Percentiles rank a stretch among this genome's conserved stretches.
These are phyloP conservation scores for Eclectus roratus DNA, from an alignment of 2,113 vertebrate species.

Conservation along the genomic window DNA sequence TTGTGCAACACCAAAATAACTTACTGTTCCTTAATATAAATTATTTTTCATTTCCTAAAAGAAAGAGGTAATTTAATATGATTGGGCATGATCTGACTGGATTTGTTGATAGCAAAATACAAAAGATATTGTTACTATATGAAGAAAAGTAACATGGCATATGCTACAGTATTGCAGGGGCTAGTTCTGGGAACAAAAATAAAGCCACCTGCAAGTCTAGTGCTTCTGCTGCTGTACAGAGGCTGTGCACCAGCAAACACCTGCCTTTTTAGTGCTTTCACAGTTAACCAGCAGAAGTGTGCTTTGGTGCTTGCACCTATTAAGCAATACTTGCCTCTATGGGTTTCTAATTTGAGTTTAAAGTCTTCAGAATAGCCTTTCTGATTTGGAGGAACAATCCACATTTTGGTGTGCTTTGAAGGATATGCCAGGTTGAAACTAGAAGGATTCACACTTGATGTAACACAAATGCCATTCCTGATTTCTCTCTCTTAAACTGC, in stretches of 20 bases:
- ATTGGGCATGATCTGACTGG: conserved; percentile 16
- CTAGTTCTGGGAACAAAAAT: neutral
- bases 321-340: neutral
- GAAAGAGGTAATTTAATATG: conserved; percentile 36
- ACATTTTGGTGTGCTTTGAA: conserved; percentile 57
- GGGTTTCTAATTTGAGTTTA: neutral
- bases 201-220: neutral
- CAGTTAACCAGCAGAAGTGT: neutral
- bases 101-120: conserved; percentile 39
- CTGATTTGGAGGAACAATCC: conserved; percentile 51
- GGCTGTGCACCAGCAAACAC: neutral
- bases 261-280: neutral
- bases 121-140: neutral
- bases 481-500: conserved; percentile 35
- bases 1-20: conserved; percentile 78
- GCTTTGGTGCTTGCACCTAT: conserved; percentile 39
- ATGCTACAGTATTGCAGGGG: neutral
- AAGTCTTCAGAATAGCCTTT: neutral
- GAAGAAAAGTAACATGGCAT: neutral
- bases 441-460: conserved; percentile 38
- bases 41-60: conserved; percentile 56
- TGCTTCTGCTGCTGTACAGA: neutral
- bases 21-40: conserved; percentile 74
- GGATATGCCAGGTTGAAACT: conserved; percentile 2
- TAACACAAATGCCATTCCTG: conserved; percentile 13